These are phyloP conservation scores for Priapulus caudatus DNA, from an alignment of 2,888 invertebrate genomes.

Conservation along the genomic window DNA sequence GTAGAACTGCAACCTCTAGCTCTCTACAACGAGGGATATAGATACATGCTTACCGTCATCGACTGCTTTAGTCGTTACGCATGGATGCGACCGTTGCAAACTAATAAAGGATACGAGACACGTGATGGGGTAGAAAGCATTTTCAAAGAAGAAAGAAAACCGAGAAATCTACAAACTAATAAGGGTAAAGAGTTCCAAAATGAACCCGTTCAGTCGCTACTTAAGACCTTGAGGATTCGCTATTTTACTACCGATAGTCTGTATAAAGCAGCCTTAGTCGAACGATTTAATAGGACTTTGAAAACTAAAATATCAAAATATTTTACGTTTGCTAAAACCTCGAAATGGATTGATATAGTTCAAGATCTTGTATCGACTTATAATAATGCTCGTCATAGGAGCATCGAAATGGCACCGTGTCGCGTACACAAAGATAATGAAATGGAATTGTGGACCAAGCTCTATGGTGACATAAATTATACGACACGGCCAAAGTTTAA, in stretches of 20 bases:
- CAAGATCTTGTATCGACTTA: neutral
- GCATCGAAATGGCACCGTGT: neutral
- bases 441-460: neutral
- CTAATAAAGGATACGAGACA: slow-evolving; percentile 21
- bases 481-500: no score
- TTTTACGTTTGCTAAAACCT: neutral
- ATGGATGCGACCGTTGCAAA: slow-evolving; percentile 23
- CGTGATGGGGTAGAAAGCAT: slow-evolving; percentile 19
- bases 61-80: slow-evolving; percentile 25
- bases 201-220: slow-evolving; percentile 10
- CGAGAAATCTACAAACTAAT: slow-evolving; percentile 21
- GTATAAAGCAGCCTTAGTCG: slow-evolving; percentile 29
- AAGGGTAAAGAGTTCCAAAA: slow-evolving; percentile 19
- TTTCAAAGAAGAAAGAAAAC: slow-evolving; percentile 14
- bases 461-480: no score
- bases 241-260: slow-evolving; percentile 26
- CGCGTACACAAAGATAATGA: neutral
- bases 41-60: slow-evolving; percentile 23
- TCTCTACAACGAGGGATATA: slow-evolving; percentile 20
- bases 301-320: slow-evolving; percentile 17
- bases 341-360: neutral
- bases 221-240: slow-evolving; percentile 18
- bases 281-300: slow-evolving; percentile 25
- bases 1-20: slow-evolving; percentile 19
- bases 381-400: neutral